Conservation (phyloP, 2,797 vertebrate genomes). For the Pangasius mekongensis region DNA sequence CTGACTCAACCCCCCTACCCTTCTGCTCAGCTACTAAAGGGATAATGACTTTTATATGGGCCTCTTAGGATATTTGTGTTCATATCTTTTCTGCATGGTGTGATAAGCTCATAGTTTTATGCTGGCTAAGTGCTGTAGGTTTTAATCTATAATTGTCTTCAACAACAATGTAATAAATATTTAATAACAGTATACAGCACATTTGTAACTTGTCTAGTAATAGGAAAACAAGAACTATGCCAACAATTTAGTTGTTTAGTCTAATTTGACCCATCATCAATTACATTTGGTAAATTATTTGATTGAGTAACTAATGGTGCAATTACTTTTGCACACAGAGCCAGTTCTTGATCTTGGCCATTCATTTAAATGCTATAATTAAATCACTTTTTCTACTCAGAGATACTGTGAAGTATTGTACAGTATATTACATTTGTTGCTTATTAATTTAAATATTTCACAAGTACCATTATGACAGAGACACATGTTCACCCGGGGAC, state of each 20-base stretch:
- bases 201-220: not conserved
- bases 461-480: not conserved
- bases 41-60: slow-evolving; percentile 26
- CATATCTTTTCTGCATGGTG: not conserved
- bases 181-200: not conserved
- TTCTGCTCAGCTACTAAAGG: not conserved
- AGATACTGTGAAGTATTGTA: no score
- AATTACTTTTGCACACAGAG: no score
- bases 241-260: no score
- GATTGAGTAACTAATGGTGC: no score
- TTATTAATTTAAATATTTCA: not conserved
- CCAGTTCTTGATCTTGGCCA: not conserved
- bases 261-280: no score
- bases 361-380: not conserved
- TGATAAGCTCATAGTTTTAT: not conserved
- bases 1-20: not conserved
- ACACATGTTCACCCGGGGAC: not conserved
- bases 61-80: not conserved
- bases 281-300: no score
- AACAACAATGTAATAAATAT: not conserved
- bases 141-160: not conserved
- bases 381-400: no score
- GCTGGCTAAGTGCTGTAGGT: rapidly evolving
- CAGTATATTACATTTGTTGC: not conserved
- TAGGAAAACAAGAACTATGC: no score